Evolutionary conservation across 2,888 invertebrate species (phyloP).

Genomic region (Anorthoa munda): DNA sequence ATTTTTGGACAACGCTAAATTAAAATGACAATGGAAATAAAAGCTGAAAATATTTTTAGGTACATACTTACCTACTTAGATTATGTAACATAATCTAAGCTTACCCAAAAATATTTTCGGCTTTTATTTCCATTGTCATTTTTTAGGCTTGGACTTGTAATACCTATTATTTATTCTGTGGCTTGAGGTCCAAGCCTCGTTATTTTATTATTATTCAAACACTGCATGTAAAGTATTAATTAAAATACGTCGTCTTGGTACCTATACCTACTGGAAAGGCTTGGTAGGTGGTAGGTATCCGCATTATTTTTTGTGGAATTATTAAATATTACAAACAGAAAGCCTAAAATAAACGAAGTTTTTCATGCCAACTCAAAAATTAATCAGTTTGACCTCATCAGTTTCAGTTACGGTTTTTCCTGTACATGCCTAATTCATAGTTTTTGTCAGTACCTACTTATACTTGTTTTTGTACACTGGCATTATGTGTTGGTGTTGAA

Average conservation of each 20-base stretch:
- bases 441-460: conserved; percentile 15
- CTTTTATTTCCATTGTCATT: conserved; percentile 25
- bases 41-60: conserved; percentile 2
- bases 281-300: neutral
- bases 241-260: conserved; percentile 4
- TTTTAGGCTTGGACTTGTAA: no score
- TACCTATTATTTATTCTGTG: no score
- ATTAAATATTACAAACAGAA: neutral
- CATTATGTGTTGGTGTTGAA: conserved; percentile 25
- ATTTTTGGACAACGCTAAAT: conserved; percentile 35
- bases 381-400: conserved; percentile 38
- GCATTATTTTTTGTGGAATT: neutral
- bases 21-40: conserved; percentile 30
- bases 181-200: no score
- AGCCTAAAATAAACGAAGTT: neutral
- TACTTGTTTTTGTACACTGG: conserved; percentile 22
- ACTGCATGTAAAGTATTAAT: neutral
- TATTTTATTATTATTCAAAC: neutral
- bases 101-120: conserved; percentile 1
- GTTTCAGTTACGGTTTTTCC: conserved; percentile 57
- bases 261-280: neutral
- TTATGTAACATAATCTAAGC: no score
- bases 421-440: conserved; percentile 17
- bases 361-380: conserved; percentile 18
- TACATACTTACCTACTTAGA: no score